These are phyloP conservation scores for Sthenelais limicola DNA, from an alignment of 2,888 invertebrate species.

Conservation along the genomic window DNA sequence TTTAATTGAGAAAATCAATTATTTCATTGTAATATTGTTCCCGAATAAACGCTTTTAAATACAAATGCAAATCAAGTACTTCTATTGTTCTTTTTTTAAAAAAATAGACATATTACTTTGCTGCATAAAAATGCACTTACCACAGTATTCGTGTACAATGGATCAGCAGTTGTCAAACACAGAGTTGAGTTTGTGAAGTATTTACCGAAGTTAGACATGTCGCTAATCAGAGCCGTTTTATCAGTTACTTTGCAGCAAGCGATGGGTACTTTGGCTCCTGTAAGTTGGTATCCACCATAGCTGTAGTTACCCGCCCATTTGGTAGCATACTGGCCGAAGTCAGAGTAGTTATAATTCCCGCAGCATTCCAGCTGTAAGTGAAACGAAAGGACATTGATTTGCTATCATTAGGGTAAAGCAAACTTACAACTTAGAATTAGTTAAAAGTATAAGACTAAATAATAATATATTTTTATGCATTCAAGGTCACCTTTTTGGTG, in stretches of 20 bases:
- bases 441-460: too few species aligned
- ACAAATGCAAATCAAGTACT: too few species aligned
- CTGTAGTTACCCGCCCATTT: conserved; percentile 14
- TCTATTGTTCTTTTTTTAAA: too few species aligned
- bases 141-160: conserved; percentile 11
- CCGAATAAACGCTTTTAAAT: too few species aligned
- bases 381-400: too few species aligned
- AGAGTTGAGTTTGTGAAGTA: conserved; percentile 1
- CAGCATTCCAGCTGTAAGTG: conserved; percentile 20
- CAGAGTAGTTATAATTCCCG: conserved; percentile 24
- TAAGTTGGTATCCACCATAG: neutral
- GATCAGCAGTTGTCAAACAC: conserved; percentile 8
- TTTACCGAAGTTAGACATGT: conserved; percentile 9
- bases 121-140: conserved; percentile 4
- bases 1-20: too few species aligned
- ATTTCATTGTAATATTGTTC: too few species aligned
- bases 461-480: too few species aligned
- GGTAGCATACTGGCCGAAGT: conserved; percentile 4
- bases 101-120: too few species aligned
- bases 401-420: too few species aligned
- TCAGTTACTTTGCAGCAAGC: conserved; percentile 19
- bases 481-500: too few species aligned
- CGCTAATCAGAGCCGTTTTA: conserved; percentile 4
- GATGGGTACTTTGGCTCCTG: conserved; percentile 12
- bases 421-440: too few species aligned